phyloP scores from a whole-genome alignment of 2,888 invertebrate species.

The Tenthredo livida region DNA sequence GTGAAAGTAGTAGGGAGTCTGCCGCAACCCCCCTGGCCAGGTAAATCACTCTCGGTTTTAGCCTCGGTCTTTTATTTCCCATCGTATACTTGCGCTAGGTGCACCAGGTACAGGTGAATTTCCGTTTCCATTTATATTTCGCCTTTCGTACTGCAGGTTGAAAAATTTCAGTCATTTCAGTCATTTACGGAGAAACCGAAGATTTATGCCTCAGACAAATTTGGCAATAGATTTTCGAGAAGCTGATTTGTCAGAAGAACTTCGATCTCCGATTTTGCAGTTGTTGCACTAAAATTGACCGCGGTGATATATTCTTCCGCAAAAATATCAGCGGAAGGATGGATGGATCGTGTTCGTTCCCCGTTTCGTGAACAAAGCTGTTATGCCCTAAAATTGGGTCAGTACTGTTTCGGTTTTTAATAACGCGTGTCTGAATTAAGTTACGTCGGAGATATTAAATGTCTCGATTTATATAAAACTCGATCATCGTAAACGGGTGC shows the following conservation, averaged over 20 bases:
- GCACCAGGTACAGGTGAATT: constrained; percentile 41
- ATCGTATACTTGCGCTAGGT: constrained; percentile 22
- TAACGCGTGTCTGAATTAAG: constrained; percentile 15
- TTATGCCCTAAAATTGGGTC: constrained; percentile 28
- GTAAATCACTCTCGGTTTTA: constrained; percentile 38
- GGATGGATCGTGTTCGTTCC: neutral
- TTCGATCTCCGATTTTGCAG: neutral
- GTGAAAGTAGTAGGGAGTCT: neutral
- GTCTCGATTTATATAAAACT: constrained; percentile 25
- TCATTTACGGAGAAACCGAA: neutral
- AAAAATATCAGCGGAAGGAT: neutral
- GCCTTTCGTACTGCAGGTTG: neutral
- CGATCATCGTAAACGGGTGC: neutral
- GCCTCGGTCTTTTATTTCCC: constrained; percentile 7
- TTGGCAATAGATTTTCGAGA: neutral
- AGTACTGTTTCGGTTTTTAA: constrained; percentile 42
- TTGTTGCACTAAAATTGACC: no score
- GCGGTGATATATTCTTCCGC: neutral
- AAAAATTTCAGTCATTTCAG: neutral
- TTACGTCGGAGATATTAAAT: constrained; percentile 36
- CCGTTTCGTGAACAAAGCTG: constrained; percentile 12
- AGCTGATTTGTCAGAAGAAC: neutral
- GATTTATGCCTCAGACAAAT: neutral
- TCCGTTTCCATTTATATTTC: neutral
- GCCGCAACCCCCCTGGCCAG: constrained; percentile 15